Evolutionary conservation across 2,113 vertebrate genomes (phyloP).

Genomic region (Casuarius casuarius): DNA sequence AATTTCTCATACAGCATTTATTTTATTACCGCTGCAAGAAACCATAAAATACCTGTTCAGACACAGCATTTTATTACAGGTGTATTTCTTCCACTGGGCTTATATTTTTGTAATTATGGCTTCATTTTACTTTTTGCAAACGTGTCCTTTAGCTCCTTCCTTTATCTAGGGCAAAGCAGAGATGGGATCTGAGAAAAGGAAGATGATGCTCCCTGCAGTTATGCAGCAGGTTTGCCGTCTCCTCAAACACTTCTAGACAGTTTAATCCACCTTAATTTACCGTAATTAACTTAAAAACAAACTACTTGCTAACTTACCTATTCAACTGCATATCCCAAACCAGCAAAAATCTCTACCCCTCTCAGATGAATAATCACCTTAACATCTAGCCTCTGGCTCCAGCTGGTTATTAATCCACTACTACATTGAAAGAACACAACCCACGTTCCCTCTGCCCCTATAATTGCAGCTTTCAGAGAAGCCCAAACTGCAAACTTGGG

Average conservation of each 20-base stretch:
- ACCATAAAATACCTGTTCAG: too few relatives aligned
- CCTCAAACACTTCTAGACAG: neutral
- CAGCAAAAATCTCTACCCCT: neutral
- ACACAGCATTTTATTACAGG: neutral
- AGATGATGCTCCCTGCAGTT: neutral
- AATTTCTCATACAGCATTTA: neutral
- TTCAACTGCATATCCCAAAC: neutral
- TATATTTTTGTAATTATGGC: neutral
- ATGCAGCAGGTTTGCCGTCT: neutral
- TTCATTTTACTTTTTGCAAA: neutral
- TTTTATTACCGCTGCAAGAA: too few relatives aligned
- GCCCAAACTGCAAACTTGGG: rapidly evolving
- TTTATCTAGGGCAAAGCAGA: neutral
- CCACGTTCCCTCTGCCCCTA: neutral
- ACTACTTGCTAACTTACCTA: neutral
- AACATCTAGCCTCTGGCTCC: neutral
- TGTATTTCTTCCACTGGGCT: neutral
- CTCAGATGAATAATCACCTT: neutral
- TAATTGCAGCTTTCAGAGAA: neutral
- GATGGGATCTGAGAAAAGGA: neutral
- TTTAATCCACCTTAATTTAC: neutral
- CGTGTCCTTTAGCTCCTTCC: neutral
- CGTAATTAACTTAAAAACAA: neutral
- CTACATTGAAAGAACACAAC: neutral
- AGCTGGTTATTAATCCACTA: rapidly evolving